Evolutionary conservation across 2,797 vertebrate genomes (phyloP), one percentile per base, ranked within the genome.

Genomic region (Sebastes alutus): DNA sequence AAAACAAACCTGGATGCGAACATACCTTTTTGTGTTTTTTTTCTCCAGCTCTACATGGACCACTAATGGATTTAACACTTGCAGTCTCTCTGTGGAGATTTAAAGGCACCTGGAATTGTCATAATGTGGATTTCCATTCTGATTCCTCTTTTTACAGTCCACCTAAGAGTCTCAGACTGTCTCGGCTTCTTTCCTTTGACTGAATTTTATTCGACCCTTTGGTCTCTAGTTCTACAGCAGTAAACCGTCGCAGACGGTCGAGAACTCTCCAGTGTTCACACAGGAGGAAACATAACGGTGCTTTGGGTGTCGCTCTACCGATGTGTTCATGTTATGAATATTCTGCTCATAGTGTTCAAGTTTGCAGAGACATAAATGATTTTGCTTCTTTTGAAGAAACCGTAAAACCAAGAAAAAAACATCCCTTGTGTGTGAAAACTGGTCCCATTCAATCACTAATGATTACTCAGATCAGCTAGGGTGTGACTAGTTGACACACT

Each of bases 41-140:
- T 30, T 4, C 33, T 75, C 77, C 52, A 33, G 42, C 38, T 27
- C 67, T 32, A 38, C 46, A 68, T 67, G 65, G 27, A 23, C 60
- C 29, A 59, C 72, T 92, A 82, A 92, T 92, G 85, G 78, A 61
- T 92, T 85, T 80, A 89, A 81, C 89, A 91, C 69, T 80, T 71
- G 56, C 30, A 63, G 68, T 61, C 75, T 66, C 81, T 83, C 89
- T 89, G 14, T 71, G 60, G 85, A 80, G 80, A 85, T 88, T 90
- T 91, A 77, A 80, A 83, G 56, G 55, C 85, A 90, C 69, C 91
- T 90, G 90, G 85, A 87, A 87, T 83, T 87, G 84, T 78, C 71
- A 89, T 91, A 55, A 77, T 81, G 52, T 59, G 27, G 52, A 65
- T 81, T 88, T 86, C 85, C 38, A 67, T 71, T 59, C 52, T 69